Conservation (phyloP, 2,113 vertebrate species). For the Pteropus alecto region DNA sequence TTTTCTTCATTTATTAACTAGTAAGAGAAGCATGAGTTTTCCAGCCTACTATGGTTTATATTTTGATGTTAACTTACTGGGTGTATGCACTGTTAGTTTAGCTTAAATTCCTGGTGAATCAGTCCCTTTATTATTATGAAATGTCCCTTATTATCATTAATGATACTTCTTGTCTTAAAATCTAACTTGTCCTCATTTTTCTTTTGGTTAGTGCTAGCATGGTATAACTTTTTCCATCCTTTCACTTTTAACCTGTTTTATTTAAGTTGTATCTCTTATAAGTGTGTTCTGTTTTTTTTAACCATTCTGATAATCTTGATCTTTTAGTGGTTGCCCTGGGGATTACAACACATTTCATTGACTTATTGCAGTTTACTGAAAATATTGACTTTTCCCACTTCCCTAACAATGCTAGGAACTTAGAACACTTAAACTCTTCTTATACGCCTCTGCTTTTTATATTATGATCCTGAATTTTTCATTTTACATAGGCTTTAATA, state of each 20-base stretch:
- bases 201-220: neutral
- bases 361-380: neutral
- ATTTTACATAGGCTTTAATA: neutral
- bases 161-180: slow-evolving; percentile 6
- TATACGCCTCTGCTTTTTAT: neutral
- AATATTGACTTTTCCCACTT: slow-evolving; percentile 30
- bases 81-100: neutral
- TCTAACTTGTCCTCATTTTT: neutral
- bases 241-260: neutral
- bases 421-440: neutral
- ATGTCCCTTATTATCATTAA: neutral
- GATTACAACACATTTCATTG: neutral
- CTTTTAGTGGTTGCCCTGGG: neutral
- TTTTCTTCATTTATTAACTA: neutral
- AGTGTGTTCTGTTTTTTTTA: neutral
- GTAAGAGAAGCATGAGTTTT: neutral
- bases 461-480: neutral
- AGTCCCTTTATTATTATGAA: neutral
- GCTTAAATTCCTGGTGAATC: neutral
- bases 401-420: neutral
- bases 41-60: neutral
- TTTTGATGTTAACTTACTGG: neutral
- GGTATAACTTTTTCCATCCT: neutral
- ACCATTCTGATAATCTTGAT: neutral
- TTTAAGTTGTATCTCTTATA: neutral